These are phyloP conservation scores for Chrysolina oricalcia DNA, from an alignment of 2,888 invertebrate genomes.

Conservation along the genomic window DNA sequence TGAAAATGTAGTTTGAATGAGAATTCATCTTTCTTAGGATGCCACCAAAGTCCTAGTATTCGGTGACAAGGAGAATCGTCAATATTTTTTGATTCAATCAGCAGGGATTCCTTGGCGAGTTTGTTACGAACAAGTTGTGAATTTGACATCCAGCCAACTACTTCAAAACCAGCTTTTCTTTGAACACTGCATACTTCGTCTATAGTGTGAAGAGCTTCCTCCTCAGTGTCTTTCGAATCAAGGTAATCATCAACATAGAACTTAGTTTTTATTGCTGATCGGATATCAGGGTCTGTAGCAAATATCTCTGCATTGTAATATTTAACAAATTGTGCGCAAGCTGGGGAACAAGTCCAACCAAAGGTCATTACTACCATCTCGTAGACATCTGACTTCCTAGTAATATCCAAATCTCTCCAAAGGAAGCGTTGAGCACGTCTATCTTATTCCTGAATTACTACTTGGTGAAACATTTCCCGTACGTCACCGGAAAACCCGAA, in stretches of 20 bases:
- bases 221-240: slow-evolving; percentile 4
- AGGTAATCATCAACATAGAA: slow-evolving; percentile 27
- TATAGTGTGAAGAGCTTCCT: slow-evolving; percentile 9
- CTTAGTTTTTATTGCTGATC: background rate
- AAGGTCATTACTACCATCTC: slow-evolving; percentile 6
- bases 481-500: background rate
- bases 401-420: background rate
- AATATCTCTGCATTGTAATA: slow-evolving; percentile 21
- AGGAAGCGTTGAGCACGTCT: background rate
- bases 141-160: slow-evolving; percentile 22
- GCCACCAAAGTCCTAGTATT: background rate
- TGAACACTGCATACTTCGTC: slow-evolving; percentile 3
- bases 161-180: slow-evolving; percentile 4
- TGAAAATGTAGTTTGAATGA: background rate
- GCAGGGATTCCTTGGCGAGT: background rate
- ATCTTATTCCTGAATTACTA: slow-evolving; percentile 11
- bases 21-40: slow-evolving; percentile 1
- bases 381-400: background rate
- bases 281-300: background rate
- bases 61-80: background rate
- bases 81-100: background rate
- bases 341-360: slow-evolving; percentile 3
- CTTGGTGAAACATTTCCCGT: slow-evolving; percentile 28
- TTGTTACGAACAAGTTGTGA: background rate
- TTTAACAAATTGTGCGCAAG: slow-evolving; percentile 20